phyloP scores from a whole-genome alignment of 2,797 vertebrate species.

The Tokudaia tokunoshimensis region DNA sequence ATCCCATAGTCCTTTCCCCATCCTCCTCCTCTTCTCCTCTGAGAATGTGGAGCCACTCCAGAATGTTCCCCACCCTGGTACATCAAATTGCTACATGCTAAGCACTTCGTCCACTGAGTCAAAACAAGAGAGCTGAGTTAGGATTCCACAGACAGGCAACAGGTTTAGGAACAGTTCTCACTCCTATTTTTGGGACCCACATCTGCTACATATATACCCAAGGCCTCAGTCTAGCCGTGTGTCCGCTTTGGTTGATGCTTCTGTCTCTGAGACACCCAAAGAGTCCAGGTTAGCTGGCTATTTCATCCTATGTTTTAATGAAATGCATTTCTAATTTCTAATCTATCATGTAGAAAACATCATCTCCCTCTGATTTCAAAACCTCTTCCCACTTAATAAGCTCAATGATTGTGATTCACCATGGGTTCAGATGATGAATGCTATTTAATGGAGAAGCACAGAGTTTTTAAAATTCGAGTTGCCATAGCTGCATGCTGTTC shows the following conservation, averaged over 20 bases:
- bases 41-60: background rate
- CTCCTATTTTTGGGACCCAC: background rate
- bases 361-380: background rate
- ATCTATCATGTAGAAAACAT: background rate
- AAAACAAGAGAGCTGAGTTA: background rate
- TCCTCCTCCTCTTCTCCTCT: background rate
- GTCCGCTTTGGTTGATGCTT: background rate
- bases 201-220: background rate
- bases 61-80: background rate
- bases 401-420: background rate
- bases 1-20: background rate
- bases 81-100: background rate
- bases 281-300: background rate
- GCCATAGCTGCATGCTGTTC: background rate
- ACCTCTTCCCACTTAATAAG: background rate
- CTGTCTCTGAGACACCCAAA: background rate
- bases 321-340: background rate
- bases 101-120: background rate
- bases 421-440: conserved; percentile 1
- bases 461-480: background rate
- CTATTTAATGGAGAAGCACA: background rate
- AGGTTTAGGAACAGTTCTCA: too few relatives aligned
- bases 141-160: background rate
- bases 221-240: background rate
- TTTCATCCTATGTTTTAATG: background rate